phyloP scores from a whole-genome alignment of 1,140 invertebrate genomes.

The Lucilia cuprina region DNA sequence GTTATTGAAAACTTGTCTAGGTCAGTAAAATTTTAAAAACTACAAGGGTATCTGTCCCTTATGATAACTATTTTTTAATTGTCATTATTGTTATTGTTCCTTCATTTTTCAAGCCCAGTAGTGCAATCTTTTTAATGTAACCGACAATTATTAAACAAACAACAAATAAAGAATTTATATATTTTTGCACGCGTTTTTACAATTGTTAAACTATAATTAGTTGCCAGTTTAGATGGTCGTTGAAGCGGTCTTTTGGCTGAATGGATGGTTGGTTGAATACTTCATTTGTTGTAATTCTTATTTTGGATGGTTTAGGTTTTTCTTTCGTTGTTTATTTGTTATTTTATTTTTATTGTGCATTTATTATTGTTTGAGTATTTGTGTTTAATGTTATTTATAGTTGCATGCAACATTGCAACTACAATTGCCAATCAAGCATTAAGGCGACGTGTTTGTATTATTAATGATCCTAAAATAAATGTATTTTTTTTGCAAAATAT shows the following conservation, averaged over 20 bases:
- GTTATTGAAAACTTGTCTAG: no score
- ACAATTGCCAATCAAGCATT: conserved; percentile 38
- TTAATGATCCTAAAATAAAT: conserved; percentile 11
- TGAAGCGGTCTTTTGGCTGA: background rate
- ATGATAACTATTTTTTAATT: no score
- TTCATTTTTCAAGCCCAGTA: background rate
- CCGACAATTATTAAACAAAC: background rate
- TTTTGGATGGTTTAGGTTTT: conserved; percentile 21
- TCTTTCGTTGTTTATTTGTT: background rate
- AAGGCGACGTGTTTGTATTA: background rate
- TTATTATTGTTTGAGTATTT: conserved; percentile 13
- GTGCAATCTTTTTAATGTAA: background rate
- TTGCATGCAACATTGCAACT: conserved; percentile 36
- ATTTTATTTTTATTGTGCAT: no score
- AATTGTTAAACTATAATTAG: conserved; percentile 9
- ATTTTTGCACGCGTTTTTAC: conserved; percentile 13
- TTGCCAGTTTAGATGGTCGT: background rate
- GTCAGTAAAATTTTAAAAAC: no score
- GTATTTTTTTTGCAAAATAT: background rate
- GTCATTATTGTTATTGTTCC: no score
- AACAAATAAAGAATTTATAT: background rate
- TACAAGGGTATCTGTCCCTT: no score
- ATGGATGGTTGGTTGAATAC: conserved; percentile 11
- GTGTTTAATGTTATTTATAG: background rate
- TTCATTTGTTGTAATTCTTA: background rate